phyloP scores from a whole-genome alignment of 2,113 vertebrate genomes.

The Charina bottae region DNA sequence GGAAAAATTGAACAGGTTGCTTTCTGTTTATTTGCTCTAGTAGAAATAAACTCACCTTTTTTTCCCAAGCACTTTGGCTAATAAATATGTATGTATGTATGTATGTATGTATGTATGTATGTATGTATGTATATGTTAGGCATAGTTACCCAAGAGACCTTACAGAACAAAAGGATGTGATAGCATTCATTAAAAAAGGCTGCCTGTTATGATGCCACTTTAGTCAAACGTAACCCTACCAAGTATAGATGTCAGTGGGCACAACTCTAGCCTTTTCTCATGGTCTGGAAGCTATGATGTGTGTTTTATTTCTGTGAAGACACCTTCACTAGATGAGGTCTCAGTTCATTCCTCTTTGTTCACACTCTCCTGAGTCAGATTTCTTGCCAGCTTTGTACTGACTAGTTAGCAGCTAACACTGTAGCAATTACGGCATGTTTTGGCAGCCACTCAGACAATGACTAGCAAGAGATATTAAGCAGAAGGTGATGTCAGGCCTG shows the following conservation, averaged over 20 bases:
- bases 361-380: slow-evolving; percentile 45
- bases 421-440: slow-evolving; percentile 65
- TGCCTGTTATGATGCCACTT: background rate
- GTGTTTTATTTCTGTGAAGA: background rate
- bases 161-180: background rate
- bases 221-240: background rate
- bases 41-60: background rate
- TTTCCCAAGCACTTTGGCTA: background rate
- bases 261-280: accelerated
- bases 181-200: background rate
- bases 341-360: background rate
- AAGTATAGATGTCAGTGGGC: background rate
- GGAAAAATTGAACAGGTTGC: background rate
- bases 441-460: slow-evolving; percentile 64
- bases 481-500: slow-evolving; percentile 50
- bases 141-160: background rate
- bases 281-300: accelerated
- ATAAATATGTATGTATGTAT: background rate
- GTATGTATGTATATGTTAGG: background rate
- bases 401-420: slow-evolving; percentile 59
- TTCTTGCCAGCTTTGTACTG: slow-evolving; percentile 52
- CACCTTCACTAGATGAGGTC: background rate
- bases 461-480: slow-evolving; percentile 57
- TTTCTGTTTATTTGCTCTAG: background rate
- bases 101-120: no score